Evolutionary conservation across 2,797 vertebrate species (phyloP).

Genomic region (Notolabrus celidotus): DNA sequence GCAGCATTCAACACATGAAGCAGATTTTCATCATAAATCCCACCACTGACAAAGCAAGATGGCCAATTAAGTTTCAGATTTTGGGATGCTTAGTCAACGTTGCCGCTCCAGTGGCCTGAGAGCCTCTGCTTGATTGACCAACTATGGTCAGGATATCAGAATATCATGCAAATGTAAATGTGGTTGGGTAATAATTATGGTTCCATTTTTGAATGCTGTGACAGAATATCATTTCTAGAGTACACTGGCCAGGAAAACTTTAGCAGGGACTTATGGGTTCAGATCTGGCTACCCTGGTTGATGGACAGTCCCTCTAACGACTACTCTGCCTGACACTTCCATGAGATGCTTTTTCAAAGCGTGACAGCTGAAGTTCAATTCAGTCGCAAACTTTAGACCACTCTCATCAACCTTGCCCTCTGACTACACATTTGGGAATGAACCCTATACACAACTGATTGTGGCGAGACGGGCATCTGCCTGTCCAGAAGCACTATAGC

Average conservation of each 20-base stretch:
- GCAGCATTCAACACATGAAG: no score
- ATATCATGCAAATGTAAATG: no score
- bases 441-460: constrained; percentile 41
- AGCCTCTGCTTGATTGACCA: no score
- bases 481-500: constrained; percentile 63
- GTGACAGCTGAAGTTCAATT: constrained; percentile 52
- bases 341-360: constrained; percentile 33
- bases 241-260: constrained; percentile 23
- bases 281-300: constrained; percentile 24
- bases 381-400: constrained; percentile 53
- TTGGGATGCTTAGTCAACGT: no score
- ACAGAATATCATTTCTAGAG: background rate
- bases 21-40: no score
- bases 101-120: no score
- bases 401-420: constrained; percentile 50
- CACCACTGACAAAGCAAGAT: no score
- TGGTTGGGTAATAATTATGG: no score
- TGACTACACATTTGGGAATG: constrained; percentile 51
- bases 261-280: background rate
- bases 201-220: no score
- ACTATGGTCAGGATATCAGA: no score
- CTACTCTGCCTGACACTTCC: constrained; percentile 37
- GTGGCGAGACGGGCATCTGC: constrained; percentile 68
- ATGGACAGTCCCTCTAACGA: constrained; percentile 40
- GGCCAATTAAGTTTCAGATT: no score